A percentile compares a stretch with the other conserved stretches of the same genome.
phyloP scores from a whole-genome alignment of 2,888 invertebrate genomes.

The Aleiodes leptofemur region DNA sequence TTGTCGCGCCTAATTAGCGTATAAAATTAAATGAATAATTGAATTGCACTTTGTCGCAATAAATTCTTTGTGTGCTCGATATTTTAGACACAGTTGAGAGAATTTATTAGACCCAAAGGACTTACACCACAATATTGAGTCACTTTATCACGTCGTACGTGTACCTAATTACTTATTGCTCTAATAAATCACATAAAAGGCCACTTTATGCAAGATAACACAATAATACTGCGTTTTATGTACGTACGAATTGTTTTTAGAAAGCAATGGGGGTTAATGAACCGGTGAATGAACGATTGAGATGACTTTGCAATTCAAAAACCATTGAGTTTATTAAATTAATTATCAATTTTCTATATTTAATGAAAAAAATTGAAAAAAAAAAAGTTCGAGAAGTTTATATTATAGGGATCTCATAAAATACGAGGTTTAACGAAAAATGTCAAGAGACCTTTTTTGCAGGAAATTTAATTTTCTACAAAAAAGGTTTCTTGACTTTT shows the following conservation, averaged over 20 bases:
- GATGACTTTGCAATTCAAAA: too few relatives aligned
- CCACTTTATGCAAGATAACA: constrained; percentile 22
- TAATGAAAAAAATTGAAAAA: too few relatives aligned
- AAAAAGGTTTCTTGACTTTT: too few relatives aligned
- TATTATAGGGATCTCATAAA: too few relatives aligned
- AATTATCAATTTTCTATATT: too few relatives aligned
- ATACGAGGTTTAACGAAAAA: too few relatives aligned
- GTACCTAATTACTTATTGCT: constrained; percentile 37
- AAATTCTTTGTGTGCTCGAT: constrained; percentile 15
- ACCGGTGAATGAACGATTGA: too few relatives aligned
- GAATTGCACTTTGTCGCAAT: constrained; percentile 33
- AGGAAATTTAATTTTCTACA: too few relatives aligned
- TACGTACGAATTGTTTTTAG: neutral
- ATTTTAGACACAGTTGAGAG: constrained; percentile 31
- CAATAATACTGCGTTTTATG: constrained; percentile 3
- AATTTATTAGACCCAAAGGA: constrained; percentile 10
- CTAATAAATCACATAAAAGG: constrained; percentile 24
- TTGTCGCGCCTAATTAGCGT: neutral
- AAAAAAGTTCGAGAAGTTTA: too few relatives aligned
- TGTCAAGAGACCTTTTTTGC: too few relatives aligned
- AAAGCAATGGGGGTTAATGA: too few relatives aligned
- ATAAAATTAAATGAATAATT: constrained; percentile 23
- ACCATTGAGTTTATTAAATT: too few relatives aligned
- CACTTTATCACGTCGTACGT: constrained; percentile 35
- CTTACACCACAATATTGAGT: constrained; percentile 26